These are phyloP conservation scores for Tenualosa thibaudeaui DNA, from an alignment of 2,797 vertebrate genomes.

Conservation along the genomic window DNA sequence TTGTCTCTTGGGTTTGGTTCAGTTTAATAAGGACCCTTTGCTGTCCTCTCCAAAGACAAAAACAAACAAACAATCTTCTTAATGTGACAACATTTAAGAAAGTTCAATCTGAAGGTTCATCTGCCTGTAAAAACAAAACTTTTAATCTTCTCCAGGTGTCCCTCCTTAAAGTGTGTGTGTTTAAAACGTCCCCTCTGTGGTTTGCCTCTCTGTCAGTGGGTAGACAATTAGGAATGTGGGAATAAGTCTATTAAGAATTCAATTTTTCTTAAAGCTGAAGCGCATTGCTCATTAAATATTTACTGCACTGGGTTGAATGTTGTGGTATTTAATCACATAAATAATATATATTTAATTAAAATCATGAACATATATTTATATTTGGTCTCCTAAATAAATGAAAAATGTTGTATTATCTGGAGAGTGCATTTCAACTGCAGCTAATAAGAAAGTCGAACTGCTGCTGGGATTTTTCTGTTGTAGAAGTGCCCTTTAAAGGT, in stretches of 20 bases:
- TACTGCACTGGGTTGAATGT: background rate
- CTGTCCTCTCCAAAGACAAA: background rate
- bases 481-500: background rate
- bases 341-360: background rate
- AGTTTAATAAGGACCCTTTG: background rate
- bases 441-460: background rate
- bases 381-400: background rate
- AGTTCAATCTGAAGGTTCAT: background rate
- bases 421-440: background rate
- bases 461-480: background rate
- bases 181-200: background rate
- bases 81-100: background rate
- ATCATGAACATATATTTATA: conserved; percentile 14
- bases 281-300: conserved; percentile 4
- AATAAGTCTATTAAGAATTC: conserved; percentile 15
- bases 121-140: background rate
- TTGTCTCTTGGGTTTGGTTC: background rate
- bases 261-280: conserved; percentile 3
- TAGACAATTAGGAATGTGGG: background rate
- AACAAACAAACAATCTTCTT: background rate
- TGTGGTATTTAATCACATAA: background rate
- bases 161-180: background rate
- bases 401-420: background rate
- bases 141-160: background rate
- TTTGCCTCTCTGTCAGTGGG: background rate